Evolutionary conservation across 2,797 vertebrate species (phyloP).

Genomic region (Heliangelus exortis): DNA sequence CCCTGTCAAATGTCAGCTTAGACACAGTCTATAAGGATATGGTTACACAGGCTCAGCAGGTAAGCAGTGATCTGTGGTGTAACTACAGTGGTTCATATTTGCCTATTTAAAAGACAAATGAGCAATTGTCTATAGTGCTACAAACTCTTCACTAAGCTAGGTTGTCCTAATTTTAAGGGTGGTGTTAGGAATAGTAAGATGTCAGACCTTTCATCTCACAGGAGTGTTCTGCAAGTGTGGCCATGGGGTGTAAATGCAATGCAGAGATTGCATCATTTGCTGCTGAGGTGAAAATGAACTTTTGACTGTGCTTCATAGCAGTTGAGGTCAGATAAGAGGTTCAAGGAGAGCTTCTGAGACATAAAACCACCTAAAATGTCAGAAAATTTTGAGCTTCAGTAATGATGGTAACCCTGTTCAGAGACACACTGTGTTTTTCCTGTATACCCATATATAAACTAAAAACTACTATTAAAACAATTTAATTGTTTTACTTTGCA

Average conservation of each 20-base stretch:
- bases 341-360: neutral
- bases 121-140: neutral
- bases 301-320: neutral
- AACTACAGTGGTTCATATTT: accelerated
- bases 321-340: neutral
- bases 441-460: neutral
- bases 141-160: neutral
- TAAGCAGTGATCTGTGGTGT: constrained; percentile 5
- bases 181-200: neutral
- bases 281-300: neutral
- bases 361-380: neutral
- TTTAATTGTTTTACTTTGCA: neutral
- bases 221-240: neutral
- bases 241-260: too few species aligned
- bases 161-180: neutral
- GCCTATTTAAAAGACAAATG: neutral
- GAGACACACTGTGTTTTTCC: accelerated
- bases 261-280: neutral
- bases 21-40: constrained; percentile 95
- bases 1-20: constrained; percentile 87
- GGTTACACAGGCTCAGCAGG: constrained; percentile 95
- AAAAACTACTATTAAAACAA: neutral
- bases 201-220: neutral
- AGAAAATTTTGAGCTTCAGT: neutral
- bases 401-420: neutral